Evolutionary conservation across 2,888 invertebrate genomes (phyloP), one percentile per base, ranked within the genome.

Genomic region (Cephus runcator): DNA sequence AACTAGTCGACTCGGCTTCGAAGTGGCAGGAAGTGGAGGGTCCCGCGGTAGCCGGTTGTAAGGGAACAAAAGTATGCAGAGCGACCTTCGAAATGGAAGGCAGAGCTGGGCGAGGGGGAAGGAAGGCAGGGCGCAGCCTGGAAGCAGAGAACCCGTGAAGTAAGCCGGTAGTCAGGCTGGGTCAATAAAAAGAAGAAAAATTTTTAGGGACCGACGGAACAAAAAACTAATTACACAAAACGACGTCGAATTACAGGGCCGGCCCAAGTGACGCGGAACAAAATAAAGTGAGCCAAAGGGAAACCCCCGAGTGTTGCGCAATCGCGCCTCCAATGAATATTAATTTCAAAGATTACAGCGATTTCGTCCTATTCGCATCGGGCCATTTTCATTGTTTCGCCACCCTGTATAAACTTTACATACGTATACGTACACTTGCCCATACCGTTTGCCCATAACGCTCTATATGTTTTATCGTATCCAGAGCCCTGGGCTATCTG

Each of bases 221-320:
- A 85, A 87, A 86, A 86, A 88, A 86, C 83, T 87, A 88, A 88
- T 88, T 87, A 87, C 85, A 87, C 87, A 86, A 86, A 88, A 87
- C 84, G 86, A 85, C 81, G 85, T 78, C 79, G 86, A 88, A 87
- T 88, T 87, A 86, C 84, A 85, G 85, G 85, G 76, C 80, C 82
- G 77, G 76, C 69, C 79, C 79, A 74, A 69, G 82, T 79, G 80
- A 69, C 69, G 75, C 33, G 82, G 77, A 77, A 75, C 74, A 78
- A 78, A 81, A 83, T 80, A 80, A 81, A 81, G 73, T 77, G 69
- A 76, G 81, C 33, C 76, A n/a, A 69, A 34, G 33, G 40, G 75
- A n/a, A 68, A 75, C 56, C n/a, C n/a, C n/a, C 3, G 33, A 69
- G n/a, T 40, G n/a, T 56, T 30, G 31, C 75, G 31, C 31, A 36